Evolutionary conservation across 2,113 vertebrate species (phyloP), one percentile per base, ranked within the genome.

Genomic region (Struthidea cinerea): DNA sequence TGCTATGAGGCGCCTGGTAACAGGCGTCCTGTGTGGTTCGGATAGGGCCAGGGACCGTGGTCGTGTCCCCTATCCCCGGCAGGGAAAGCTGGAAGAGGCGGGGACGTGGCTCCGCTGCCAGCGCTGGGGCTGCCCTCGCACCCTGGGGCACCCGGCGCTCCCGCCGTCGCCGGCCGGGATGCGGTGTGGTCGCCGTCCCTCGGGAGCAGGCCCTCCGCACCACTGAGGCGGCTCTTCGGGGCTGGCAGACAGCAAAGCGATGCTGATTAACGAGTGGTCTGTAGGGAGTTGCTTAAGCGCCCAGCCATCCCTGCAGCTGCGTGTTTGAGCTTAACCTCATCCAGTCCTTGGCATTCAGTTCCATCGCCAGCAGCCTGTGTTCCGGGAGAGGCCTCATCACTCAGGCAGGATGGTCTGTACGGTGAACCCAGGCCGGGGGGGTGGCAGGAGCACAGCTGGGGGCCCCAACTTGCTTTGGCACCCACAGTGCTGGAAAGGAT

Each of bases 81-180:
- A 5, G 39, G 49, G 13, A 3, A 16, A 64, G 55, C 35, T 4
- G 37, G 9, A 35, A 24, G 27, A 9, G 27, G 24, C 11, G 5
- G 28, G 33, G 52, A 6, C 3, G 2, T 0, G 57, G 42, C 22
- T 44, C 27, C 16, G 23, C 60, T 24, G 60, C 69, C 44, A 1
- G 60, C 5, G 1, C 32, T 8, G 37, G 71, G 22, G 22, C 35
- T 23, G 52, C 55, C 3, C 24, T 15, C 3, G 6, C 18, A 4
- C 2, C 9, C 19, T 24, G 17, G 21, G 22, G 13, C 9, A 1
- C 28, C n/a, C 39, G 1, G 35, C 1, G 37, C 44, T 44, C 21
- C 55, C 19, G 1, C 24, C 15, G 0, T 1, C 4, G 2, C 28
- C 3, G 2, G 22, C 18, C 0, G 18, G 11, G n/a, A 2, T 11